Conservation (phyloP, 2,797 vertebrate genomes). For the Anomalospiza imberbis region DNA sequence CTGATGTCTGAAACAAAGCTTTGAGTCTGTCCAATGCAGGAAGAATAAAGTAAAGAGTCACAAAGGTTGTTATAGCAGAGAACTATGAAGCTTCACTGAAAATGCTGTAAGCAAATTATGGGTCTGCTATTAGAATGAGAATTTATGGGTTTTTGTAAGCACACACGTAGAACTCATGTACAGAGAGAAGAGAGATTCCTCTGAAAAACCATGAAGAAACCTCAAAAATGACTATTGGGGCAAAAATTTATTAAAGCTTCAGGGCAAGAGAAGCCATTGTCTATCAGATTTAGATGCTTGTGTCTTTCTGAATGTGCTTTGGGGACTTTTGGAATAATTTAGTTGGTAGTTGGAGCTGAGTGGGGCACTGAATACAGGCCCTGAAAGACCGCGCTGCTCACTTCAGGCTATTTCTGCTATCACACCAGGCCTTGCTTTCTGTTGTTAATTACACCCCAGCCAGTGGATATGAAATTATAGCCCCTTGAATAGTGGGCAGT, state of each 20-base stretch:
- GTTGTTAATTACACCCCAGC: not conserved
- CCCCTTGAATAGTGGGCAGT: rapidly evolving
- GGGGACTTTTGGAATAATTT: not conserved
- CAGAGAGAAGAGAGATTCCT: not conserved
- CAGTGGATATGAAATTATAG: not conserved
- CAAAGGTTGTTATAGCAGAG: not conserved
- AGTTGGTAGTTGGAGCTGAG: not conserved
- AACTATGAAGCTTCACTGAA: not conserved
- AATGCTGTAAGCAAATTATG: not conserved
- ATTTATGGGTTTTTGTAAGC: not conserved
- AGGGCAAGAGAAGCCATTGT: not conserved
- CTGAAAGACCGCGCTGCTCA: not conserved
- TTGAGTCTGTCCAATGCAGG: not conserved
- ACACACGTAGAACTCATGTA: rapidly evolving
- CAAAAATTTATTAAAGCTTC: not conserved
- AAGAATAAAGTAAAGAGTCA: not conserved
- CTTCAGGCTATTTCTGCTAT: not conserved
- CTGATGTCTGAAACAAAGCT: not conserved
- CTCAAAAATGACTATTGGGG: not conserved
- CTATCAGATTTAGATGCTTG: not conserved
- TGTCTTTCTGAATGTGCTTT: not conserved
- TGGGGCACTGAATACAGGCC: not conserved
- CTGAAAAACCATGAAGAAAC: not conserved
- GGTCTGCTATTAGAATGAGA: not conserved
- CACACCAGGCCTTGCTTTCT: not conserved